Conservation (phyloP, 1,140 invertebrate species). For the Leptoteleia sp. region DNA sequence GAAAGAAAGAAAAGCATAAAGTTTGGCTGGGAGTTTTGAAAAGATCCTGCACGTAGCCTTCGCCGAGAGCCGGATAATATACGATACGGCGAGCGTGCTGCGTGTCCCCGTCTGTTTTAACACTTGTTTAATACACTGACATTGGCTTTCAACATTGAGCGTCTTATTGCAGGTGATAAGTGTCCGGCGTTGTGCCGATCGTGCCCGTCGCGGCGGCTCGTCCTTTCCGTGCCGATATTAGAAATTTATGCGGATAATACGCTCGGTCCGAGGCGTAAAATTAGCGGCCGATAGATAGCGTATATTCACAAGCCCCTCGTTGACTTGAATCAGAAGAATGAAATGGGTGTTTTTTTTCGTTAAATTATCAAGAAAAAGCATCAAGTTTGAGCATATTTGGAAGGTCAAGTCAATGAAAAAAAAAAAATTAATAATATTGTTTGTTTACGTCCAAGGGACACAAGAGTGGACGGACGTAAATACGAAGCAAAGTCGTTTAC, state of each 20-base stretch:
- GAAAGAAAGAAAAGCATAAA: not conserved
- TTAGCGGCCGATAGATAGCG: constrained; percentile 56
- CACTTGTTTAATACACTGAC: constrained; percentile 67
- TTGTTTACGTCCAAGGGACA: no score
- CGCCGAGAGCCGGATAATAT: constrained; percentile 51
- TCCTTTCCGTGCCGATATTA: constrained; percentile 60
- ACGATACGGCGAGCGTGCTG: constrained; percentile 56
- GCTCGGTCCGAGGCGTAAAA: constrained; percentile 37
- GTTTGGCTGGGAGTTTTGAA: constrained; percentile 35
- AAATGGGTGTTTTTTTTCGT: no score
- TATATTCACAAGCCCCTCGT: no score
- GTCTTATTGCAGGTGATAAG: constrained; percentile 67
- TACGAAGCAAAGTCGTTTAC: no score
- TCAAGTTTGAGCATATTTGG: no score
- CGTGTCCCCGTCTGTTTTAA: constrained; percentile 63
- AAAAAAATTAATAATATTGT: no score
- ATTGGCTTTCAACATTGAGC: constrained; percentile 66
- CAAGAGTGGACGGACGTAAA: no score
- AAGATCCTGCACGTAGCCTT: constrained; percentile 59
- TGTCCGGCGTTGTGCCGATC: constrained; percentile 54
- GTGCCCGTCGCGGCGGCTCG: constrained; percentile 40
- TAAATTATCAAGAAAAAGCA: no score
- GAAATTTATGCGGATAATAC: constrained; percentile 67
- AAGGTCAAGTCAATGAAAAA: no score
- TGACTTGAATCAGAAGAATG: no score